These are phyloP conservation scores for Arremon brunneinucha DNA, from an alignment of 2,797 vertebrate species.

Conservation along the genomic window DNA sequence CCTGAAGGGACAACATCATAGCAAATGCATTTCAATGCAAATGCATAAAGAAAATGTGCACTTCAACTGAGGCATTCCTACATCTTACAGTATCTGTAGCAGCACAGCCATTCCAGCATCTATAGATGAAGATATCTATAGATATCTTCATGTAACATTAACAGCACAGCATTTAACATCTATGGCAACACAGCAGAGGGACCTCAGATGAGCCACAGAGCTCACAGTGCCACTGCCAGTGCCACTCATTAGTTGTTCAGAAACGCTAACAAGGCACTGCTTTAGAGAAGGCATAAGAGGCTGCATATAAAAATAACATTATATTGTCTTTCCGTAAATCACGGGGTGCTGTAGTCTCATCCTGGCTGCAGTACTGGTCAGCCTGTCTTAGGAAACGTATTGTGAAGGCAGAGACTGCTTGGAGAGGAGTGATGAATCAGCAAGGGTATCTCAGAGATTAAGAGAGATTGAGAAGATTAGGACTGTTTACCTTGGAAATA, in stretches of 20 bases:
- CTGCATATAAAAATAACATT: neutral
- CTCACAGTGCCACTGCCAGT: neutral
- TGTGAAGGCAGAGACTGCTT: neutral
- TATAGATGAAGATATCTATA: neutral
- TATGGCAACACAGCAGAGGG: neutral
- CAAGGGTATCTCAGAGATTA: neutral
- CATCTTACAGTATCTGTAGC: neutral
- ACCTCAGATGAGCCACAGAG: neutral
- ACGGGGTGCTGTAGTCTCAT: neutral
- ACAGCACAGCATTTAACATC: neutral
- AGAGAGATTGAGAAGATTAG: constrained; percentile 8
- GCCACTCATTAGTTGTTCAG: neutral
- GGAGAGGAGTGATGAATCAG: neutral
- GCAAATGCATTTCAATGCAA: neutral
- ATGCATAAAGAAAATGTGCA: neutral
- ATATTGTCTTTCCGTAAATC: neutral
- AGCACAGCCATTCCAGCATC: neutral
- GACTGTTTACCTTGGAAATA: constrained; percentile 10
- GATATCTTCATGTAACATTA: neutral
- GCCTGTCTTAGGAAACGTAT: neutral
- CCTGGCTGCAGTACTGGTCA: neutral
- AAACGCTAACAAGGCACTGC: rapidly evolving
- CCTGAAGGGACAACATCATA: neutral
- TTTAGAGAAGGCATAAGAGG: neutral
- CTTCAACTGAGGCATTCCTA: neutral